These are phyloP conservation scores for Hemicordylus capensis DNA, from an alignment of 2,113 vertebrate genomes.

Conservation along the genomic window DNA sequence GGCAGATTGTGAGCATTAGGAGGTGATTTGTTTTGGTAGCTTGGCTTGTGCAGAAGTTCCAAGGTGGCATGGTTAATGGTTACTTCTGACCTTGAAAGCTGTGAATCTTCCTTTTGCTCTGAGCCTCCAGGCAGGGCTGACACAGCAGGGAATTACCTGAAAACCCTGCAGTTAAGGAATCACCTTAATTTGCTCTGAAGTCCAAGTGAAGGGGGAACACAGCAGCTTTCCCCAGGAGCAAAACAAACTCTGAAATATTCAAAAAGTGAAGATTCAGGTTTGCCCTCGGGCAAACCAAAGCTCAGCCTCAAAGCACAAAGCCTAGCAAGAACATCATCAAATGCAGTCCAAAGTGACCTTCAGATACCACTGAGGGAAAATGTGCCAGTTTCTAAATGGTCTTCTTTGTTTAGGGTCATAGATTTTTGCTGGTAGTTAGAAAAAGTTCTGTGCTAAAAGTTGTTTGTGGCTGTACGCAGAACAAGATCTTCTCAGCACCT, in stretches of 20 bases:
- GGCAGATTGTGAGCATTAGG: no score
- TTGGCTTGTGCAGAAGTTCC: neutral
- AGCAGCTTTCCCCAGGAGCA: slow-evolving; percentile 15
- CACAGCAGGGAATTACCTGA: slow-evolving; percentile 13
- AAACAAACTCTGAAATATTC: slow-evolving; percentile 37
- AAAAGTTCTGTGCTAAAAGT: neutral
- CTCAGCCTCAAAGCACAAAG: slow-evolving; percentile 16
- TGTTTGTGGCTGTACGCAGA: neutral
- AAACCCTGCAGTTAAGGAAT: neutral
- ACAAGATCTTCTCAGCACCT: neutral
- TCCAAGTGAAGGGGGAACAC: neutral
- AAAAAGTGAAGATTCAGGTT: slow-evolving; percentile 17
- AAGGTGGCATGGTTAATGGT: neutral
- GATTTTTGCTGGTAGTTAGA: neutral
- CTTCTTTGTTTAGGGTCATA: neutral
- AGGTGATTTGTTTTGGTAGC: neutral
- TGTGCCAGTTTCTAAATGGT: neutral
- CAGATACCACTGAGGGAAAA: neutral
- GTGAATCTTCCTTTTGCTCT: neutral
- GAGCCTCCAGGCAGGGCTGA: slow-evolving; percentile 7
- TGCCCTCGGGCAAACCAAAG: slow-evolving; percentile 13
- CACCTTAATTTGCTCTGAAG: slow-evolving; percentile 11
- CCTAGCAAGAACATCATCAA: slow-evolving; percentile 4
- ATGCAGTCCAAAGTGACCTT: slow-evolving; percentile 21
- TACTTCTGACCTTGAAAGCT: slow-evolving; percentile 15